phyloP scores from a whole-genome alignment of 1,140 invertebrate genomes.

The Metaphire vulgaris region DNA sequence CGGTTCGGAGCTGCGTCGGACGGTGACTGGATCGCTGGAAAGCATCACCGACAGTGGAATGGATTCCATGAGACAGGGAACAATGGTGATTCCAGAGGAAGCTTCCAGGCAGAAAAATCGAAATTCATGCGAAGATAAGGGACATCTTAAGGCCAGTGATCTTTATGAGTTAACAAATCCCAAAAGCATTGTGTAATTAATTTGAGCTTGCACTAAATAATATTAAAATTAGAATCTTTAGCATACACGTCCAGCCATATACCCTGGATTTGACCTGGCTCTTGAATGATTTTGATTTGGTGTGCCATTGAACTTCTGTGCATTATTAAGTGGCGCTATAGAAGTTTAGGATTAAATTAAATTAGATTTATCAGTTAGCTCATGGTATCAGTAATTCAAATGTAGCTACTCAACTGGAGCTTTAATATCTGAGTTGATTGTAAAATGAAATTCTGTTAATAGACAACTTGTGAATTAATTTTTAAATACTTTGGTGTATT shows the following conservation, averaged over 20 bases:
- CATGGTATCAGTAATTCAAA: no score
- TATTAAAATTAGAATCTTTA: not conserved
- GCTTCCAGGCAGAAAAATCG: not conserved
- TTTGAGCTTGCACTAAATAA: not conserved
- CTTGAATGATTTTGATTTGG: no score
- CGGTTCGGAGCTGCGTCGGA: not conserved
- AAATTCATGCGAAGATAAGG: not conserved
- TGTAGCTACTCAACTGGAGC: no score
- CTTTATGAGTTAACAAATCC: not conserved
- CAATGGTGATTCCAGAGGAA: not conserved
- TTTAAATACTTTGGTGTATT: not conserved
- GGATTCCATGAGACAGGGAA: not conserved
- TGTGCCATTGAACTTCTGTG: no score
- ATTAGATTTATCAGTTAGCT: no score
- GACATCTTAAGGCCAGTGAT: not conserved
- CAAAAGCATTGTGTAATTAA: not conserved
- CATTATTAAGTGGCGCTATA: no score
- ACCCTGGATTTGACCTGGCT: no score
- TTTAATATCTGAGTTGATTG: not conserved
- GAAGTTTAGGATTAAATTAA: no score
- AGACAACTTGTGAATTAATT: not conserved
- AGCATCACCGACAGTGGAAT: not conserved
- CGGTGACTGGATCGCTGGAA: not conserved
- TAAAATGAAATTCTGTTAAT: not conserved
- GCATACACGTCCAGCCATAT: no score